A percentile compares a stretch with the other conserved stretches of the same genome.
Conservation (phyloP, 2,888 invertebrate genomes). For the Thecophora atra region DNA sequence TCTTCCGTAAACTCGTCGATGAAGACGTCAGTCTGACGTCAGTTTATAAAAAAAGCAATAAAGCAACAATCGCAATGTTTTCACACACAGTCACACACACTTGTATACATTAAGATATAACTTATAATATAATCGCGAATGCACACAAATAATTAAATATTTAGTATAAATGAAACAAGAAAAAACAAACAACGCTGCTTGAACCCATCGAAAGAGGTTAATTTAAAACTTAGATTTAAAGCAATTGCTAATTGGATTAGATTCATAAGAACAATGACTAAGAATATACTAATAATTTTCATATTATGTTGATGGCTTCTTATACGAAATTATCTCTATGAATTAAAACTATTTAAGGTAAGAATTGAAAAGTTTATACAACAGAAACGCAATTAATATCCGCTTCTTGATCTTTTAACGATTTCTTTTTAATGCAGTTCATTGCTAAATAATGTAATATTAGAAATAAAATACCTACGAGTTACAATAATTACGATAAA, state of each 20-base stretch:
- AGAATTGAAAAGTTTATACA: too few species aligned
- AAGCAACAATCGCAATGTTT: constrained; percentile 6
- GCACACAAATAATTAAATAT: background rate
- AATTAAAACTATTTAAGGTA: too few species aligned
- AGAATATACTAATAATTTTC: too few species aligned
- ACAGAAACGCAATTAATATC: too few species aligned
- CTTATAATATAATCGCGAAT: constrained; percentile 1
- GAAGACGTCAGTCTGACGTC: background rate
- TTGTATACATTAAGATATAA: background rate
- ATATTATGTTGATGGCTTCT: too few species aligned
- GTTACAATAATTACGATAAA: background rate
- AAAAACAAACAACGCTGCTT: background rate
- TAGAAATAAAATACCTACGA: background rate
- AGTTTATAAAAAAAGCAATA: constrained; percentile 23
- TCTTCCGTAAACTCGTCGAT: background rate
- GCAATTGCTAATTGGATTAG: too few species aligned
- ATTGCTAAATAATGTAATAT: background rate
- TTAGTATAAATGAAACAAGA: too few species aligned
- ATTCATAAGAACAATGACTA: too few species aligned
- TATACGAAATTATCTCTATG: too few species aligned
- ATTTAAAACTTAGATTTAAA: background rate
- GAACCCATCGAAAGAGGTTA: constrained; percentile 13
- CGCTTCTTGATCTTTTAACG: too few species aligned
- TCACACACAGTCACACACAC: background rate
- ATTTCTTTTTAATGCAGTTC: background rate